A percentile compares a stretch with the other conserved stretches of the same genome.
Conservation (phyloP, 2,113 vertebrate species). For the Bos taurus region DNA sequence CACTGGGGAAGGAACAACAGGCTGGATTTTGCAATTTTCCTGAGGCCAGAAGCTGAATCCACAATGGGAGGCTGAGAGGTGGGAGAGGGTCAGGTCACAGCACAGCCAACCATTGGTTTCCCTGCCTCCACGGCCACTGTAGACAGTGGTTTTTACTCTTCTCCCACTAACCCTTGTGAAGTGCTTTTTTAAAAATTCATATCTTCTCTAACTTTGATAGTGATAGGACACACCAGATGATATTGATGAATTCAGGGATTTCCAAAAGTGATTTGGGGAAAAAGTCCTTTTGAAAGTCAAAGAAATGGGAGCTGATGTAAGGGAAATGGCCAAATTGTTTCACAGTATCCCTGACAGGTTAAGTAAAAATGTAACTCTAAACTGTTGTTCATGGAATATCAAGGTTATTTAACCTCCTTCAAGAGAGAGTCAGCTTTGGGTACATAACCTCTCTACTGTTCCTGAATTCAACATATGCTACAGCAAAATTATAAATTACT, state of each 20-base stretch:
- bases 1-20: background rate
- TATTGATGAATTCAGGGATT: background rate
- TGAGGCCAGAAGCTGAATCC: background rate
- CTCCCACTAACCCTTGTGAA: background rate
- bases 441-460: background rate
- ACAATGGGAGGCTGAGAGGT: background rate
- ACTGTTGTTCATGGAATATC: background rate
- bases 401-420: background rate
- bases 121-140: background rate
- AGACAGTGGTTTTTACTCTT: background rate
- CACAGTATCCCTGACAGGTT: background rate
- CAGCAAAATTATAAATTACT: background rate
- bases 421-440: background rate
- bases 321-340: constrained; percentile 3
- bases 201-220: background rate
- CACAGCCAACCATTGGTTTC: background rate
- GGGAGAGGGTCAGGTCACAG: background rate
- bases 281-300: constrained; percentile 18
- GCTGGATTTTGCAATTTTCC: background rate
- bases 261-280: background rate
- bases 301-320: background rate
- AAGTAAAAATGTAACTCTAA: background rate
- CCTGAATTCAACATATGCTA: background rate
- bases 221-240: background rate
- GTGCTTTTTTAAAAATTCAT: background rate